A percentile compares a stretch with the other conserved stretches of the same genome.
These are phyloP conservation scores for Euura saliciscinereae DNA, from an alignment of 1,140 invertebrate species.

Conservation along the genomic window DNA sequence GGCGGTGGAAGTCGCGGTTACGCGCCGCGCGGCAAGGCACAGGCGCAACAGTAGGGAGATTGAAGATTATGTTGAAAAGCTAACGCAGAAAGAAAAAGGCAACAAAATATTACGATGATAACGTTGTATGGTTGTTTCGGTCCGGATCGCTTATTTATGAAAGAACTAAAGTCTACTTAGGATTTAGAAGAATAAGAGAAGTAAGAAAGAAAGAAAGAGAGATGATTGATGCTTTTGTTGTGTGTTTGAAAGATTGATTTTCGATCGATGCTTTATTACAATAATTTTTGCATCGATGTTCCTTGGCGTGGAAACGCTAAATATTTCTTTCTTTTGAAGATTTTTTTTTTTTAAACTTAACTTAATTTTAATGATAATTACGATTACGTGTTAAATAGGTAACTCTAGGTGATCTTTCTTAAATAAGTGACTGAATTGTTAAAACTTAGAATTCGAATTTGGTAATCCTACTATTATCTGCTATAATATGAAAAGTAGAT, in stretches of 20 bases:
- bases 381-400: neutral
- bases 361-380: neutral
- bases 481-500: neutral
- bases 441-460: conserved; percentile 40
- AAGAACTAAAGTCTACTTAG: conserved; percentile 37
- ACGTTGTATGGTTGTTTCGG: conserved; percentile 29
- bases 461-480: neutral
- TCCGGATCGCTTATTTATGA: conserved; percentile 44
- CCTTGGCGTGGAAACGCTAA: neutral
- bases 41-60: conserved; percentile 40
- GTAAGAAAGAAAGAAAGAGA: too few relatives aligned
- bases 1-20: conserved; percentile 43
- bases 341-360: conserved; percentile 3
- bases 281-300: neutral
- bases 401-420: conserved; percentile 32
- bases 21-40: conserved; percentile 45
- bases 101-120: conserved; percentile 29
- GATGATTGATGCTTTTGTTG: neutral
- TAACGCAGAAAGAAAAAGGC: conserved; percentile 21
- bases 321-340: too few relatives aligned
- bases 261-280: neutral
- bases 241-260: neutral
- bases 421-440: conserved; percentile 39
- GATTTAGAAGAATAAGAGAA: conserved; percentile 9
- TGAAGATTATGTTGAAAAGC: neutral